Evolutionary conservation across 92 coral and sea anemone genomes (phyloP), one percentile per base, ranked within the genome.

Genomic region (Phenganax marumi): DNA sequence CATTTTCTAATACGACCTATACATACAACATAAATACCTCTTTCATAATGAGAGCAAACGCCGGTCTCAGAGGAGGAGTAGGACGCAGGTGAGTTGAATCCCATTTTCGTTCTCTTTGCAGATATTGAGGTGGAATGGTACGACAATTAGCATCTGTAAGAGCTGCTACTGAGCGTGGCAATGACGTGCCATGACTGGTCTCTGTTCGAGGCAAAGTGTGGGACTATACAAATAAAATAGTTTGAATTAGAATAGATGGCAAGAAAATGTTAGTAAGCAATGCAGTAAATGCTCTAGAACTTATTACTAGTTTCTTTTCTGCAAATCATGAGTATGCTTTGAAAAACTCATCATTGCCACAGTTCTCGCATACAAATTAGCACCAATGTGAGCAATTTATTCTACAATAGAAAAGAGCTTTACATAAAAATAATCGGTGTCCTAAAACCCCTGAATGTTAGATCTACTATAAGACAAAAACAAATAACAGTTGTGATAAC

Each of bases 11-110:
- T 16, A 7, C 1, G 13, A 16, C 10, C 3, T 7, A 18, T 12
- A 10, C 0, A 22, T 7, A 50, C 7, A 19, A 24, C 55, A 16
- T 8, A 22, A 55, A 14, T 78, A 96, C 99, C 97, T 96, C 99
- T 77, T 96, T 96, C 58, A 95, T 91, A 72, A 89, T 91, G 57
- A 96, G 93, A 8, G 99, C 99, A 87, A 92, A 96, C 12, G 93
- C 96, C 0, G 99, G 99, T 73, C 99, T 83, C 12, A 96, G 84
- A 9, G 99, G 99, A 7, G 99, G 97, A 0, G 97, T 96, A 9
- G 99, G 99, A 80, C 99, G 86, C 7, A 96, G 87, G 77, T 92
- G 90, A 47, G 97, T 87, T 82, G 93, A 90, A 75, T 92, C 93
- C 99, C 99, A 96, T 76, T 89, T 85, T 24, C 92, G 91, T 56